phyloP scores from a whole-genome alignment of 2,797 vertebrate genomes.

The Leucoraja ocellata region DNA sequence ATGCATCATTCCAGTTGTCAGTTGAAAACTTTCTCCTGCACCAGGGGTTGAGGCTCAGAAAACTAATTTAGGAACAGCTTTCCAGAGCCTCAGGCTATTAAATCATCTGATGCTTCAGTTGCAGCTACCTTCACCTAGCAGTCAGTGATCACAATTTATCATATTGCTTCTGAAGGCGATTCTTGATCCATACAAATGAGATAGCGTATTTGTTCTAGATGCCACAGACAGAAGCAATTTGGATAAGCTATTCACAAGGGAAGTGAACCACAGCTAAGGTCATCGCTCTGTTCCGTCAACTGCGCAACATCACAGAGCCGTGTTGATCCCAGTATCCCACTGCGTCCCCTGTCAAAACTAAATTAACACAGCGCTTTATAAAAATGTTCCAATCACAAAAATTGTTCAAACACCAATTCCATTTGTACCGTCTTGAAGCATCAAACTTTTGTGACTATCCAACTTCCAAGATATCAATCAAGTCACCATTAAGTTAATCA shows the following conservation, averaged over 20 bases:
- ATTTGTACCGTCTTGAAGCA: too few species aligned
- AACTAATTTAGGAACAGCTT: background rate
- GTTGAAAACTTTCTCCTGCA: background rate
- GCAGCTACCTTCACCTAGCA: background rate
- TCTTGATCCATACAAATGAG: slow-evolving; percentile 8
- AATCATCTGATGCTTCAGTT: background rate
- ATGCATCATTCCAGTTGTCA: slow-evolving; percentile 14
- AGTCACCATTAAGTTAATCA: too few species aligned
- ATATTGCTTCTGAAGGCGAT: background rate
- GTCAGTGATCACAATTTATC: slow-evolving; percentile 5
- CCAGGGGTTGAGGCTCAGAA: background rate
- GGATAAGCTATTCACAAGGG: background rate
- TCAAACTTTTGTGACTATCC: background rate
- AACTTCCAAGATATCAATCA: too few species aligned
- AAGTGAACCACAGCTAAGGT: background rate
- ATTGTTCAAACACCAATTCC: background rate
- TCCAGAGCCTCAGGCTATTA: background rate
- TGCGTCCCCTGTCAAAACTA: background rate
- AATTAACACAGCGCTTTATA: background rate
- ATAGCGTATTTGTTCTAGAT: background rate
- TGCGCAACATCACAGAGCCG: background rate
- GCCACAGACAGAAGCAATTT: background rate
- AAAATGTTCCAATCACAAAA: background rate
- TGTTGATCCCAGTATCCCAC: background rate
- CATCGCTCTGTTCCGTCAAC: background rate